Conservation (phyloP, 2,113 vertebrate species). For the Datnioides undecimradiatus region DNA sequence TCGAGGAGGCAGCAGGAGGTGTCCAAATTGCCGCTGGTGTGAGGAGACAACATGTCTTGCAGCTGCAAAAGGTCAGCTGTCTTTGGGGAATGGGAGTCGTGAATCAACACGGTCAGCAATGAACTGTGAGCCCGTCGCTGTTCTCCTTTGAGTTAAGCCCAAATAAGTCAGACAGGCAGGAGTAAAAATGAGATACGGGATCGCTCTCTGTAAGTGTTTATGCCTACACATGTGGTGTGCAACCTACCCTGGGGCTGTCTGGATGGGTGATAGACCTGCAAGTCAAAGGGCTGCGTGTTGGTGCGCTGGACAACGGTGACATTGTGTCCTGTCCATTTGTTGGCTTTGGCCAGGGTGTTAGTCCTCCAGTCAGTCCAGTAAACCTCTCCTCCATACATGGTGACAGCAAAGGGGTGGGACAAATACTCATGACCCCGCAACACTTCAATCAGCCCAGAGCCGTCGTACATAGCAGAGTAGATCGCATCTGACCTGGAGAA, state of each 20-base stretch:
- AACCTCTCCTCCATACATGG: conserved; percentile 95
- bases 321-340: conserved; percentile 98
- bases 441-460: conserved; percentile 96
- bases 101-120: conserved; percentile 37
- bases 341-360: conserved; percentile 97
- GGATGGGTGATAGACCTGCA: conserved; percentile 97
- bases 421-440: conserved; percentile 96
- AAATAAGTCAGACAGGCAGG: conserved; percentile 11
- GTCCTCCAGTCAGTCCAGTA: conserved; percentile 99
- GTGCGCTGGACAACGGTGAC: conserved; percentile 97
- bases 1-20: conserved; percentile 51
- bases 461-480: conserved; percentile 95
- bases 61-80: conserved; percentile 69
- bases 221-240: not conserved
- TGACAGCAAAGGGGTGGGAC: conserved; percentile 96
- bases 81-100: conserved; percentile 37
- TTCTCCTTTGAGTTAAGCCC: conserved; percentile 31
- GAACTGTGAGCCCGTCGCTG: conserved; percentile 19
- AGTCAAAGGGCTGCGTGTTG: conserved; percentile 97
- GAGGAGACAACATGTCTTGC: conserved; percentile 40
- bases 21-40: conserved; percentile 51
- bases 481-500: conserved; percentile 93
- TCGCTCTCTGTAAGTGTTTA: not conserved
- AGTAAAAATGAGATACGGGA: not conserved
- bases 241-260: conserved; percentile 93